Conservation (phyloP, 2,113 vertebrate species). For the Pelodiscus sinensis region DNA sequence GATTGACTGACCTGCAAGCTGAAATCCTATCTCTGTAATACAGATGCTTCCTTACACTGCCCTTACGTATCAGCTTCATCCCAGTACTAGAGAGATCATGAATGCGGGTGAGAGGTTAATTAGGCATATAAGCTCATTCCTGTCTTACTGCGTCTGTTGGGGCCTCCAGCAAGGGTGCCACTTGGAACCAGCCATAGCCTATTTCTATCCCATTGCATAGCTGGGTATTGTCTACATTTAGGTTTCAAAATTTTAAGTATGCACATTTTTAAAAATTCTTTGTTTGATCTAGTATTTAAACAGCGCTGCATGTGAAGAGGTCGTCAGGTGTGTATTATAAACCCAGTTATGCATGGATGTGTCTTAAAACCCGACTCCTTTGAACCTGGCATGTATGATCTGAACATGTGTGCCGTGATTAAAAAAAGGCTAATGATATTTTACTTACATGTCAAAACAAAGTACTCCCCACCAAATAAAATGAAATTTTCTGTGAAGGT, state of each 20-base stretch:
- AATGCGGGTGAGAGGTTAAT: not conserved
- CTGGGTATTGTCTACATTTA: too few species aligned
- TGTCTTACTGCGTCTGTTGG: not conserved
- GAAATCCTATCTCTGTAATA: not conserved
- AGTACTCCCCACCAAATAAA: not conserved
- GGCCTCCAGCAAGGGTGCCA: not conserved
- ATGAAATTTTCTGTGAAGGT: not conserved
- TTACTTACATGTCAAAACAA: not conserved
- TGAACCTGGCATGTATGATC: not conserved
- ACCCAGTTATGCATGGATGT: not conserved
- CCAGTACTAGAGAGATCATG: not conserved
- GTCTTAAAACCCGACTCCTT: not conserved
- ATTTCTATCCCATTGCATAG: not conserved
- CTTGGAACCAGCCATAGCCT: not conserved
- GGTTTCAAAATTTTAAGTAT: not conserved
- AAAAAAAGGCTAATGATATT: not conserved
- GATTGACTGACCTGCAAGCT: not conserved
- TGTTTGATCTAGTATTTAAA: not conserved
- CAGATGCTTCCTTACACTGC: not conserved
- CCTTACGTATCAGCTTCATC: not conserved
- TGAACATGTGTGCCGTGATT: not conserved
- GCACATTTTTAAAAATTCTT: not conserved
- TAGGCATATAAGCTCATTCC: not conserved
- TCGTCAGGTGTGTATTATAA: not conserved
- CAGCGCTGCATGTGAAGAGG: not conserved